Percentiles rank a stretch among this genome's conserved stretches.
phyloP scores from a whole-genome alignment of 2,113 vertebrate genomes.

The Falcunculus frontatus region DNA sequence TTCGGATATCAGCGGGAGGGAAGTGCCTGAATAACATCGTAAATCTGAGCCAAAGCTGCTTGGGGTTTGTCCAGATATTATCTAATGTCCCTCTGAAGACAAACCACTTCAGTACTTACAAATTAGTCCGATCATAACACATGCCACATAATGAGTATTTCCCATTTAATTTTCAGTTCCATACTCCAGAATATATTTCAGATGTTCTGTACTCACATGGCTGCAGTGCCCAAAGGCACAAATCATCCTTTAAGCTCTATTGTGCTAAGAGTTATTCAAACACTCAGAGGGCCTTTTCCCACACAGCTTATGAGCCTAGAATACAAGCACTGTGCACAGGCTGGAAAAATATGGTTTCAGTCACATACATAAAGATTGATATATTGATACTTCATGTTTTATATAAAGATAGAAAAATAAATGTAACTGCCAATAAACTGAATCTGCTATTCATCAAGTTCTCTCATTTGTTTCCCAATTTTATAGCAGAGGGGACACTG shows the following conservation, averaged over 20 bases:
- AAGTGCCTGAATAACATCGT: neutral
- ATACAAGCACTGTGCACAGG: neutral
- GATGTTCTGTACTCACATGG: neutral
- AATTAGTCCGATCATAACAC: conserved; percentile 24
- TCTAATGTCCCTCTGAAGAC: neutral
- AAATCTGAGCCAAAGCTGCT: neutral
- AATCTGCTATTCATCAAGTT: conserved; percentile 18
- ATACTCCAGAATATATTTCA: neutral
- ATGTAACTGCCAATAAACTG: conserved; percentile 42
- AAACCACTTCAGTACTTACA: neutral
- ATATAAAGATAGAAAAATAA: conserved; percentile 41
- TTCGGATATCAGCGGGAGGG: neutral
- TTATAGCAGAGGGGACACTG: neutral
- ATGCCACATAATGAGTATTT: conserved; percentile 30
- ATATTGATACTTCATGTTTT: conserved; percentile 7
- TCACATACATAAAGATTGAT: conserved; percentile 23
- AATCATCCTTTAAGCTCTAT: conserved; percentile 12
- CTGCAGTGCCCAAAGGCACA: neutral
- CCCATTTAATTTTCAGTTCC: conserved; percentile 17
- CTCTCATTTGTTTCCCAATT: conserved; percentile 1
- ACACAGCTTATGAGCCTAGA: neutral
- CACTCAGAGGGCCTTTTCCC: conserved; percentile 10
- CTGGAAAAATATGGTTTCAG: conserved; percentile 18
- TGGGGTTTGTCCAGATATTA: neutral
- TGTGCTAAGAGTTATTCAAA: neutral